Evolutionary conservation across 2,888 invertebrate species (phyloP).

Genomic region (Endotricha flammealis): DNA sequence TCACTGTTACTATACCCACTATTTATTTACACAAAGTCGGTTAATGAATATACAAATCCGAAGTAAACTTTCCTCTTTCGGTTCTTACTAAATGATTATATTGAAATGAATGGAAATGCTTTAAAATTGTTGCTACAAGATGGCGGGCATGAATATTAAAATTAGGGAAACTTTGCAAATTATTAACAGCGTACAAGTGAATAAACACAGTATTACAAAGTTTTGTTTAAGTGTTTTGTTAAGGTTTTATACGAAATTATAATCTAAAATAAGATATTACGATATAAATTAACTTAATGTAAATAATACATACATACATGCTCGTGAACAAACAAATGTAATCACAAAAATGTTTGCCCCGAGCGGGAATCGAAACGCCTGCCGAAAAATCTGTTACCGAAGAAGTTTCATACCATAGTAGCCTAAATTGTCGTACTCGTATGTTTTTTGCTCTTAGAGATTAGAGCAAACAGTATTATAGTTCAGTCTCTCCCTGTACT

Average conservation of each 20-base stretch:
- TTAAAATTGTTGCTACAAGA: conserved; percentile 35
- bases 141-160: conserved; percentile 39
- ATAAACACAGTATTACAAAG: conserved; percentile 14
- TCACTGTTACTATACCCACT: background rate
- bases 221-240: conserved; percentile 3
- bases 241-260: conserved; percentile 1
- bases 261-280: background rate
- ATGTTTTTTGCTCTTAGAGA: too few species aligned
- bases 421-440: too few species aligned
- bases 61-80: conserved; percentile 26
- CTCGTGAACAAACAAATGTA: too few species aligned
- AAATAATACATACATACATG: too few species aligned
- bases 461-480: too few species aligned
- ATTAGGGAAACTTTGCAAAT: conserved; percentile 24
- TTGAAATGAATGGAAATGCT: conserved; percentile 38
- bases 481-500: too few species aligned
- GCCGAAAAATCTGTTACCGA: too few species aligned
- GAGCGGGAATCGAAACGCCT: too few species aligned
- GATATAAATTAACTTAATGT: too few species aligned
- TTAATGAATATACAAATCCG: conserved; percentile 18
- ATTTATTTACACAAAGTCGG: conserved; percentile 9
- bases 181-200: conserved; percentile 15
- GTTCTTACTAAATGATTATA: conserved; percentile 28
- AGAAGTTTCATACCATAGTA: too few species aligned
- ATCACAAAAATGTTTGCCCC: too few species aligned